Conservation (phyloP, 2,888 invertebrate species). For the Lagria hirta region DNA sequence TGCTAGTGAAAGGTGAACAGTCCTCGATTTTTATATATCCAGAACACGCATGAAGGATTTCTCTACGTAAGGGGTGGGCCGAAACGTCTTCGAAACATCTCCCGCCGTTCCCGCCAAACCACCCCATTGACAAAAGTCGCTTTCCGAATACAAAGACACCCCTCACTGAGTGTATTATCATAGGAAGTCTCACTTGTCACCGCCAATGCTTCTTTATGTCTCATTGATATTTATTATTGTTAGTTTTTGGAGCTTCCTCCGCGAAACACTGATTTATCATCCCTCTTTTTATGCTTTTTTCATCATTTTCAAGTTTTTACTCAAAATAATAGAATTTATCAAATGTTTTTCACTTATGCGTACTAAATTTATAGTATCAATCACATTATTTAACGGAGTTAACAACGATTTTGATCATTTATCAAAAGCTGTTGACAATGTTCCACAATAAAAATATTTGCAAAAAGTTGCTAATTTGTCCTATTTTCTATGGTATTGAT, state of each 20-base stretch:
- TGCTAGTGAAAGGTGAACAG: slow-evolving; percentile 54
- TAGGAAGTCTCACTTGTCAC: slow-evolving; percentile 48
- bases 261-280: slow-evolving; percentile 23
- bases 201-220: slow-evolving; percentile 45
- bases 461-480: no score
- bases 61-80: slow-evolving; percentile 30
- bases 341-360: no score
- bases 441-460: no score
- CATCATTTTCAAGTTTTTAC: neutral
- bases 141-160: slow-evolving; percentile 39
- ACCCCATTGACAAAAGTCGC: slow-evolving; percentile 42
- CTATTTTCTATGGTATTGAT: no score
- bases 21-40: slow-evolving; percentile 52
- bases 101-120: no score
- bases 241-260: slow-evolving; percentile 31
- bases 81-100: slow-evolving; percentile 27
- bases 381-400: no score
- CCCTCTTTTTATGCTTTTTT: neutral
- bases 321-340: neutral
- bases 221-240: slow-evolving; percentile 44
- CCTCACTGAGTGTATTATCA: slow-evolving; percentile 41
- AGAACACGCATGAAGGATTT: slow-evolving; percentile 44
- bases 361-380: no score
- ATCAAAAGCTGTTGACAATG: no score
- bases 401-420: no score